Conservation (phyloP, 2,888 invertebrate species). For the Monopis laevigella region DNA sequence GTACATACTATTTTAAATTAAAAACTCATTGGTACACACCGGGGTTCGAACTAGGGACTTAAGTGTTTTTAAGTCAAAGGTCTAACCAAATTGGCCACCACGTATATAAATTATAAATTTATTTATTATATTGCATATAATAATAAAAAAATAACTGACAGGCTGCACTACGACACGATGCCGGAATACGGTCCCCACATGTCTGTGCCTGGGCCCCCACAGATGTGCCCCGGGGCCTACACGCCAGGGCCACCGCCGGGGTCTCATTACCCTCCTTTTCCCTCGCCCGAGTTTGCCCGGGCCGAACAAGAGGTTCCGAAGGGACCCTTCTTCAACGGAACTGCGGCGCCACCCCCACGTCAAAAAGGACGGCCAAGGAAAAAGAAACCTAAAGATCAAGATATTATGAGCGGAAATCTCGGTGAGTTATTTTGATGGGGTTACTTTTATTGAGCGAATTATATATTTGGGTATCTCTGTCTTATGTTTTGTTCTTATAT, state of each 20-base stretch:
- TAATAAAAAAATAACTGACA: too few relatives aligned
- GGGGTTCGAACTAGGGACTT: too few relatives aligned
- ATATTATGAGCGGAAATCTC: slow-evolving; percentile 85
- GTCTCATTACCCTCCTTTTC: slow-evolving; percentile 64
- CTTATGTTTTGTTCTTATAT: too few relatives aligned
- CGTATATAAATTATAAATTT: too few relatives aligned
- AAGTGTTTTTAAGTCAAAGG: too few relatives aligned
- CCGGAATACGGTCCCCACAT: slow-evolving; percentile 66
- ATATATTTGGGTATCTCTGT: background rate
- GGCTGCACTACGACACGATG: slow-evolving; percentile 62
- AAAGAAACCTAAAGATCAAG: slow-evolving; percentile 91
- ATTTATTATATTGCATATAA: too few relatives aligned
- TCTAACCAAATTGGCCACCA: too few relatives aligned
- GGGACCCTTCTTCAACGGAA: slow-evolving; percentile 68
- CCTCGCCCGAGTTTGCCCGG: slow-evolving; percentile 66
- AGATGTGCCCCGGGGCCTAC: slow-evolving; percentile 66
- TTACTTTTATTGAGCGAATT: slow-evolving; percentile 6
- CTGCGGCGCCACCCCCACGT: slow-evolving; percentile 71
- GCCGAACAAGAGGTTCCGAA: slow-evolving; percentile 57
- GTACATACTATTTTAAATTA: too few relatives aligned
- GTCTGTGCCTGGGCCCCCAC: slow-evolving; percentile 67
- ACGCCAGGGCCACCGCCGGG: slow-evolving; percentile 48
- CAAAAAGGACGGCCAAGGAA: slow-evolving; percentile 94
- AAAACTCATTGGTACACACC: too few relatives aligned
- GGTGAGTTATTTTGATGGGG: slow-evolving; percentile 65